Percentiles rank a stretch among this genome's conserved stretches.
Conservation (phyloP, 2,888 invertebrate species). For the Drepana falcataria region DNA sequence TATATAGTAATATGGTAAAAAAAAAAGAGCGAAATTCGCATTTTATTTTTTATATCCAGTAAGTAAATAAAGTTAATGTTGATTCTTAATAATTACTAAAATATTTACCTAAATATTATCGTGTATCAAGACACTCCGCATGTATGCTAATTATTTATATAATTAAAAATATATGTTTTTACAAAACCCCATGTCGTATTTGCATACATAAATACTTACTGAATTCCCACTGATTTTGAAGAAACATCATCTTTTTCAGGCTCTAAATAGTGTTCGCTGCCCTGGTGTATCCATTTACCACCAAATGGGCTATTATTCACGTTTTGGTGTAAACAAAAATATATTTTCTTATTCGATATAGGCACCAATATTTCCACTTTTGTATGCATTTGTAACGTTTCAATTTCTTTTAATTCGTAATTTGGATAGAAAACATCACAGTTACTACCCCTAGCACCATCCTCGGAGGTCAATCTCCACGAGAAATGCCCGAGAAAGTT, state of each 20-base stretch:
- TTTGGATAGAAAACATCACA: conserved; percentile 57
- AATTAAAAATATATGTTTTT: neutral
- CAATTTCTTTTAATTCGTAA: conserved; percentile 59
- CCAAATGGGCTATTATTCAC: conserved; percentile 41
- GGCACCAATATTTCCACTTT: conserved; percentile 51
- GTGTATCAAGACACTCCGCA: too few species aligned
- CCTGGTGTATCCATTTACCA: conserved; percentile 75
- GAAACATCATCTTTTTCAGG: conserved; percentile 30
- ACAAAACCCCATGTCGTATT: neutral
- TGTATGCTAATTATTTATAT: neutral
- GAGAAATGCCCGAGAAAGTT: conserved; percentile 64
- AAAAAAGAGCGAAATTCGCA: too few species aligned
- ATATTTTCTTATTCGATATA: conserved; percentile 39
- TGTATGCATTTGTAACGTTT: conserved; percentile 44
- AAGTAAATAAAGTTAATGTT: too few species aligned
- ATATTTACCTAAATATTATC: too few species aligned
- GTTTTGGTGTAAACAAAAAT: conserved; percentile 52
- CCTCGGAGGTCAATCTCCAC: conserved; percentile 59
- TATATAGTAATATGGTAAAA: too few species aligned
- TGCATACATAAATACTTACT: conserved; percentile 21
- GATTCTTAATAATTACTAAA: too few species aligned
- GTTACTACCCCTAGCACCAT: conserved; percentile 41
- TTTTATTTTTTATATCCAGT: too few species aligned
- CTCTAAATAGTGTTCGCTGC: conserved; percentile 58
- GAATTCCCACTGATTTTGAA: neutral